phyloP scores from a whole-genome alignment of 2,888 invertebrate genomes.

The Papilio protenor region DNA sequence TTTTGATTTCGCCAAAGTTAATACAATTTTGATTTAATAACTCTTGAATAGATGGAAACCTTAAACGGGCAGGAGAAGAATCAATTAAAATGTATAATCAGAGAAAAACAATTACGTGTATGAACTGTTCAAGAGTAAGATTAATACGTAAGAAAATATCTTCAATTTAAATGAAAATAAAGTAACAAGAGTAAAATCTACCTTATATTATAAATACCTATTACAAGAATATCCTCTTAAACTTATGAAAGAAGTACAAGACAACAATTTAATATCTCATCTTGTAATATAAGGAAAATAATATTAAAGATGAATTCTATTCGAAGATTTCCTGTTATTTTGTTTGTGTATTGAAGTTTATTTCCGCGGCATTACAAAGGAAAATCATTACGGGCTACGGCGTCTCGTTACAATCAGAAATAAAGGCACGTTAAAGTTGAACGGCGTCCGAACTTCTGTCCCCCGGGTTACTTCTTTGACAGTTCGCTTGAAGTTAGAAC shows the following conservation, averaged over 20 bases:
- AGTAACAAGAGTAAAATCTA: not conserved
- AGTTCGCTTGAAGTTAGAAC: constrained; percentile 70
- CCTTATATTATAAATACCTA: not conserved
- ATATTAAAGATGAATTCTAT: constrained; percentile 33
- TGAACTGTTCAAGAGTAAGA: not conserved
- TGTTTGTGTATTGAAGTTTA: constrained; percentile 41
- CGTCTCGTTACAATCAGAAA: constrained; percentile 66
- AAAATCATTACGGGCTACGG: constrained; percentile 55
- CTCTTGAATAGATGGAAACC: not conserved
- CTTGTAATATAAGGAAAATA: constrained; percentile 7
- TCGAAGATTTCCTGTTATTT: constrained; percentile 35
- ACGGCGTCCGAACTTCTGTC: constrained; percentile 65
- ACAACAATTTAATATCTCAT: not conserved
- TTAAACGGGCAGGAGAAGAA: not conserved
- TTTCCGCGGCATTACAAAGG: constrained; percentile 42
- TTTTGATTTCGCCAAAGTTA: not conserved
- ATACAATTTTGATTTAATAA: not conserved
- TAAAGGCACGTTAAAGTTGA: constrained; percentile 72
- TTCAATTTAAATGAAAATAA: not conserved
- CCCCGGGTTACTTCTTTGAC: constrained; percentile 70
- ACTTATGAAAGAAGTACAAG: not conserved
- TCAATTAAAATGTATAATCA: not conserved
- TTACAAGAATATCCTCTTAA: not conserved
- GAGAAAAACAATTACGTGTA: not conserved
- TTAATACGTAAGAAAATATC: not conserved